Evolutionary conservation across 2,888 invertebrate species (phyloP), one percentile per base, ranked within the genome.

Genomic region (Amiota minor): DNA sequence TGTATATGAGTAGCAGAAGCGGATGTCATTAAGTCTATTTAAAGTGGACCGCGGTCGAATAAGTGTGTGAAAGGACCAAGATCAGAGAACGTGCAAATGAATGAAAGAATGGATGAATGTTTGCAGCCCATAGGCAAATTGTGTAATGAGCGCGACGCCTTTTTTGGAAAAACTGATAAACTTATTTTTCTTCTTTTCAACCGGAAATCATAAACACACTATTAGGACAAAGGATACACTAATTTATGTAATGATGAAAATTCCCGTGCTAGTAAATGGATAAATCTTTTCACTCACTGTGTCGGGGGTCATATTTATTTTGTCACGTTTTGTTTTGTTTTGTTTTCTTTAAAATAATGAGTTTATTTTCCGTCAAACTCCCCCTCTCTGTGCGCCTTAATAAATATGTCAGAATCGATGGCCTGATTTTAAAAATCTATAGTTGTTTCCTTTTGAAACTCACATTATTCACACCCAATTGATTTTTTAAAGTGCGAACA

Each of bases 21-120:
- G 86, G 86, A 86, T 83, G 84, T 85, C 84, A 84, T 85, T 86
- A 84, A 77, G 79, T 73, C 77, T 79, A 82, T 80, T 84, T 85
- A 82, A 78, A 82, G 80, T 79, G 70, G 62, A 59, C 64, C 12
- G 50, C 35, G 71, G 56, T 55, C 56, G 53, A n/a, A 59, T 45
- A 67, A 12, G 47, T n/a, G 49, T 14, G 65, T 9, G 47, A 16
- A 47, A 47, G 49, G 18, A n/a, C 53, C 53, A 20, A 2, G 20
- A 59, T 10, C 11, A 78, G 83, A 35, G 35, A 35, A 35, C 6
- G 35, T 6, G 35, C 6, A 8, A 35, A 35, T 35, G 35, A 35
- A 35, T 35, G 35, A 35, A 23, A 23, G 1, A 23, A 78, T 79
- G 35, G 1, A 62, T 53, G 62, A 12, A 45, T 62, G 18, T 35